Evolutionary conservation across 1,140 invertebrate species (phyloP).

Genomic region (Drosophila teissieri): DNA sequence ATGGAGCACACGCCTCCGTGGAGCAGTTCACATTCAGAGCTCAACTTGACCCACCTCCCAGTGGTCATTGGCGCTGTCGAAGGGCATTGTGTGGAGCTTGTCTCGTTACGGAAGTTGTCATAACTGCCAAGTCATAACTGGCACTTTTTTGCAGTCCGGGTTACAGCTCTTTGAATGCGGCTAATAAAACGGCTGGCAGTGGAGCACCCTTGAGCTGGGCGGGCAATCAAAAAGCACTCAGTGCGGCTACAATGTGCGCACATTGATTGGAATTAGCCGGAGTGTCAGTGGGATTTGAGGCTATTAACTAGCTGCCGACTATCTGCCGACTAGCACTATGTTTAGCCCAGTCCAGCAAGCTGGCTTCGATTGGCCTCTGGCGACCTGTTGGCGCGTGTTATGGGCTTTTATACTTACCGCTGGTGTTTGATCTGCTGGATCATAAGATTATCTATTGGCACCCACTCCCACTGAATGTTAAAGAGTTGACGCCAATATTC

Average conservation of each 20-base stretch:
- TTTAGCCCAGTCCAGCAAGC: slow-evolving; percentile 40
- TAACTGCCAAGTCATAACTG: slow-evolving; percentile 30
- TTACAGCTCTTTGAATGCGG: slow-evolving; percentile 46
- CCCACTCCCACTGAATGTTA: slow-evolving; percentile 1
- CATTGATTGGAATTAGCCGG: slow-evolving; percentile 44
- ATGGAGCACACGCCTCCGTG: slow-evolving; percentile 2
- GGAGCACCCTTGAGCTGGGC: slow-evolving; percentile 58
- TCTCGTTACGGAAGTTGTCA: slow-evolving; percentile 59
- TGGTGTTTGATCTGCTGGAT: slow-evolving; percentile 12
- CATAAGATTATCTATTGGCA: slow-evolving; percentile 12
- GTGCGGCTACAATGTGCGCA: slow-evolving; percentile 14
- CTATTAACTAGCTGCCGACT: slow-evolving; percentile 18
- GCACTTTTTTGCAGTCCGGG: slow-evolving; percentile 17
- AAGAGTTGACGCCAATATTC: not conserved
- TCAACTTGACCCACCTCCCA: slow-evolving; percentile 33
- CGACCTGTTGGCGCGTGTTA: slow-evolving; percentile 22
- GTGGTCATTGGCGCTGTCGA: slow-evolving; percentile 27
- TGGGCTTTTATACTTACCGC: slow-evolving; percentile 27
- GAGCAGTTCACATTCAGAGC: slow-evolving; percentile 11
- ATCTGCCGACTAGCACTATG: slow-evolving; percentile 14
- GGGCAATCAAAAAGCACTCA: slow-evolving; percentile 66
- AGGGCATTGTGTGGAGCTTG: slow-evolving; percentile 27
- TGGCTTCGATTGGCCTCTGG: slow-evolving; percentile 66
- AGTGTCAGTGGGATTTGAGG: slow-evolving; percentile 28
- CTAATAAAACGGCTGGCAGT: slow-evolving; percentile 35